phyloP scores from a whole-genome alignment of 1,140 invertebrate species.

The Cecropterus lyciades region DNA sequence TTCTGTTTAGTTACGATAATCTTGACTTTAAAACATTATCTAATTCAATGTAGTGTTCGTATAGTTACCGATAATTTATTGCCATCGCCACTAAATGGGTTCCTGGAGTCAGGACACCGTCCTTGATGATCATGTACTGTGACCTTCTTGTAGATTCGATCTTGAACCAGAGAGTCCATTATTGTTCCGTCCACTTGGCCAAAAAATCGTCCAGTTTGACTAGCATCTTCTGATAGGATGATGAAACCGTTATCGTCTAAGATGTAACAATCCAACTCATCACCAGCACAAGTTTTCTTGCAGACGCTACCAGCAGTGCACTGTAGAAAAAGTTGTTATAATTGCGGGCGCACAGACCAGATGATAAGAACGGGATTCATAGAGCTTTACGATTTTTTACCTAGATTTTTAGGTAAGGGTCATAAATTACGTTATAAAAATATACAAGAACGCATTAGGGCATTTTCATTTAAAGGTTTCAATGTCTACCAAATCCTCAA shows the following conservation, averaged over 20 bases:
- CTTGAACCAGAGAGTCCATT: conserved; percentile 96
- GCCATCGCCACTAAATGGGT: conserved; percentile 87
- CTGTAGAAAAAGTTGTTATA: too few species aligned
- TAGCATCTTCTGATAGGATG: conserved; percentile 93
- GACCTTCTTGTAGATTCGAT: conserved; percentile 94
- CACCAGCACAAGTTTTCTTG: conserved; percentile 93
- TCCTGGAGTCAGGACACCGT: conserved; percentile 91
- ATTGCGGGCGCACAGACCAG: too few species aligned
- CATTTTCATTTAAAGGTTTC: too few species aligned
- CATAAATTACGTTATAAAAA: too few species aligned
- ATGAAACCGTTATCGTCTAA: conserved; percentile 97
- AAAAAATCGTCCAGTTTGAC: conserved; percentile 95
- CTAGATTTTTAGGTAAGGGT: too few species aligned
- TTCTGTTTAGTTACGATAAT: too few species aligned
- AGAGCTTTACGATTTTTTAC: too few species aligned
- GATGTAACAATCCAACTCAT: conserved; percentile 95
- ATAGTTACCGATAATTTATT: conserved; percentile 72
- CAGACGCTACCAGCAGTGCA: conserved; percentile 89
- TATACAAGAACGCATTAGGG: too few species aligned
- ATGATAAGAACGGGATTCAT: too few species aligned
- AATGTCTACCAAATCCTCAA: too few species aligned
- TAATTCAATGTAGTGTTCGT: too few species aligned
- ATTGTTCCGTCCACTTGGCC: conserved; percentile 97
- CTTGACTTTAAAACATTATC: too few species aligned
- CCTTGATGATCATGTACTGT: conserved; percentile 95